Evolutionary conservation across 2,888 invertebrate species (phyloP), one percentile per base, ranked within the genome.

Genomic region (Colostygia pectinataria): DNA sequence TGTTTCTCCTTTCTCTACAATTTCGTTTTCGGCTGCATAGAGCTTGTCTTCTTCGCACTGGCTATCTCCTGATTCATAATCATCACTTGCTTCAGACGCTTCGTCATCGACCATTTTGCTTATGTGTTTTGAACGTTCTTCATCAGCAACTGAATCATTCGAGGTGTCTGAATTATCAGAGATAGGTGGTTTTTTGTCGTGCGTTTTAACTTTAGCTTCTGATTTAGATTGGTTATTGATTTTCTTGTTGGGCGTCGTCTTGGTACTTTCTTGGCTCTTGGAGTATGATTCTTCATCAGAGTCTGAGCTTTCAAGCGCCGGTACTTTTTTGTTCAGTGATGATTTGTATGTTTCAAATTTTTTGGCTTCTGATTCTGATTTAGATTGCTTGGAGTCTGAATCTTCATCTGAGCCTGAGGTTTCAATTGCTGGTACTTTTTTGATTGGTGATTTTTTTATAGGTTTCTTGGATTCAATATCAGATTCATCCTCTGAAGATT

Each of bases 1-100:
- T 1, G 91, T 91, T 71, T 91, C 91, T 1, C 91, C 92, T 57
- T 82, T 84, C 25, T 83, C 83, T 8, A 76, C 47, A 33, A 93
- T 76, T 73, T 91, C 86, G 68, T 93, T 86, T 43, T 91, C 83
- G 55, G 77, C 64, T 32, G 89, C 83, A 62, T 92, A 91, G 28
- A 70, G 77, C 25, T 73, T 81, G 63, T 91, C 90, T 15, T 86
- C 85, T 7, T 88, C 90, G 57, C 90, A 81, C 76, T 85, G 80
- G 58, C 90, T 90, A 39, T 89, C 88, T 23, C 90, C 90, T 4
- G 90, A 90, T 68, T 86, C 76, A 58, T 91, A 91, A 55, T 83
- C 73, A 44, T 81, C 79, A 49, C 81, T 77, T 5, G 81, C 86
- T 57, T 85, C 87, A 46, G 77, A 77, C 12, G 88, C 89, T 71